Evolutionary conservation across 2,797 vertebrate species (phyloP).

Genomic region (Melanotaenia parkinsoni): DNA sequence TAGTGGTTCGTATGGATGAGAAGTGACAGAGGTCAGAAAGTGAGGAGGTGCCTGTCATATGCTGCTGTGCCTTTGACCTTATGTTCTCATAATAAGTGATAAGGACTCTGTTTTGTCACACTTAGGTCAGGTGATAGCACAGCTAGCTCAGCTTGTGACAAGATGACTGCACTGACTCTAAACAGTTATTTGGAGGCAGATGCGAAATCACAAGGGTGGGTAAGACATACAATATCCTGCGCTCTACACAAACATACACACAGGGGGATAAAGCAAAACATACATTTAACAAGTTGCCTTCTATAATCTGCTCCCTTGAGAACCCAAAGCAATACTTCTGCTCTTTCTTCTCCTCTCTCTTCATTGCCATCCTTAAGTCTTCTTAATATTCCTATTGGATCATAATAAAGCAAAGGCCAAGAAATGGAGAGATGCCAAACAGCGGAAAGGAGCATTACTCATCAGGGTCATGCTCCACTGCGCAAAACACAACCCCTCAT

Average conservation of each 20-base stretch:
- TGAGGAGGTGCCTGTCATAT: slow-evolving; percentile 79
- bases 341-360: slow-evolving; percentile 22
- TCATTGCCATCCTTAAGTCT: slow-evolving; percentile 55
- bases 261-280: slow-evolving; percentile 35
- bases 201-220: slow-evolving; percentile 20
- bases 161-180: slow-evolving; percentile 49
- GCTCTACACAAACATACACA: slow-evolving; percentile 36
- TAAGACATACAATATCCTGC: slow-evolving; percentile 18
- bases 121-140: slow-evolving; percentile 72
- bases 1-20: slow-evolving; percentile 75
- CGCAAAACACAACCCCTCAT: slow-evolving; percentile 98
- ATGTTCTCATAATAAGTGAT: slow-evolving; percentile 80
- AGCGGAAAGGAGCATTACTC: slow-evolving; percentile 94
- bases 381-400: slow-evolving; percentile 93
- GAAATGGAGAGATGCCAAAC: slow-evolving; percentile 88
- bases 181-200: slow-evolving; percentile 43
- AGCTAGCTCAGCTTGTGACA: slow-evolving; percentile 48
- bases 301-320: slow-evolving; percentile 51
- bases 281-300: slow-evolving; percentile 45
- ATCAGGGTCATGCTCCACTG: slow-evolving; percentile 94
- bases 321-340: slow-evolving; percentile 49
- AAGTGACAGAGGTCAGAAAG: slow-evolving; percentile 79
- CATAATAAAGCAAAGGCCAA: slow-evolving; percentile 86
- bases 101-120: slow-evolving; percentile 82
- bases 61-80: slow-evolving; percentile 77